A percentile compares a stretch with the other conserved stretches of the same genome.
phyloP scores from a whole-genome alignment of 92 coral and sea anemone genomes.

The Parazoanthus atlanticus region DNA sequence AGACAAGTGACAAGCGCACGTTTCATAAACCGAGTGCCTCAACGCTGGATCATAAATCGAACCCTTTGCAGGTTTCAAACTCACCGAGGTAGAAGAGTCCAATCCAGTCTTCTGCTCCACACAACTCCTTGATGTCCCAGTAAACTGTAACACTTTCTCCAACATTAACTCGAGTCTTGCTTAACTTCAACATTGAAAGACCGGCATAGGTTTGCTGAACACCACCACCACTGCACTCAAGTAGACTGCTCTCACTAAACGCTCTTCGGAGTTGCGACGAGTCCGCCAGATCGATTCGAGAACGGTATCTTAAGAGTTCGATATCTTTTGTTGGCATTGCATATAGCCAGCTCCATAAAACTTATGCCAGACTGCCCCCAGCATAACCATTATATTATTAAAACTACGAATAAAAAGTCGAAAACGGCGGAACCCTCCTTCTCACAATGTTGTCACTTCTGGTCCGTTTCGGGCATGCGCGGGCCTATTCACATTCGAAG shows the following conservation, averaged over 20 bases:
- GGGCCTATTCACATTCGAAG: constrained; percentile 48
- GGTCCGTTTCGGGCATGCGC: constrained; percentile 58
- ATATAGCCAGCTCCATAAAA: constrained; percentile 36
- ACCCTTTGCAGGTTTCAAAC: constrained; percentile 4
- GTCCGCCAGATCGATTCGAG: constrained; percentile 52
- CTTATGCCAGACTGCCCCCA: constrained; percentile 44
- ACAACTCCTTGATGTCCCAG: constrained; percentile 90
- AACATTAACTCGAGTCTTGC: constrained; percentile 89
- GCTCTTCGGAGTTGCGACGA: constrained; percentile 56
- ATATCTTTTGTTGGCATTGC: constrained; percentile 81
- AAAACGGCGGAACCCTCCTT: constrained; percentile 29
- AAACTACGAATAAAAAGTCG: constrained; percentile 1
- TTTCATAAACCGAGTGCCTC: background rate
- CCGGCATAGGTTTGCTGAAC: constrained; percentile 8
- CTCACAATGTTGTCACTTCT: constrained; percentile 61
- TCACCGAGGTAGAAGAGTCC: constrained; percentile 96
- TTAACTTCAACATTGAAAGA: constrained; percentile 86
- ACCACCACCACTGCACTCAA: constrained; percentile 34
- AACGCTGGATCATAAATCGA: background rate
- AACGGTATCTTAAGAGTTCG: constrained; percentile 73
- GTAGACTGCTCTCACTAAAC: constrained; percentile 56
- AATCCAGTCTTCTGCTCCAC: constrained; percentile 97
- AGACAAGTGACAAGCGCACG: no score
- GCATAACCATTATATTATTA: constrained; percentile 35
- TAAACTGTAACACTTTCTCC: constrained; percentile 97